Evolutionary conservation across 2,797 vertebrate genomes (phyloP), one percentile per base, ranked within the genome.

Genomic region (Sebastes cheni): DNA sequence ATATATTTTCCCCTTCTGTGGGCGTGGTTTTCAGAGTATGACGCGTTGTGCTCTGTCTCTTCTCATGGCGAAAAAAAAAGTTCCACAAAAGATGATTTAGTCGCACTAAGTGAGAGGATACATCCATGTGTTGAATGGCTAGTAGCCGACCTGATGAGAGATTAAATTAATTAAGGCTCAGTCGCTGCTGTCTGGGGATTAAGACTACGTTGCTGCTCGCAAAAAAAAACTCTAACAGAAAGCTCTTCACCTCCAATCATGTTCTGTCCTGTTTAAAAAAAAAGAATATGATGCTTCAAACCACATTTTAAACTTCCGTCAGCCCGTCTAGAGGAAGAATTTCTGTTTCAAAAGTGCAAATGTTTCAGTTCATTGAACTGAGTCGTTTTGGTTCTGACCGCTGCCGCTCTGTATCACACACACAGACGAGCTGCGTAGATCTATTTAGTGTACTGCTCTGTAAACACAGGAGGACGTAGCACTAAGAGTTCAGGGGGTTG

Each of bases 91-190:
- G 61, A 65, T 7, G 13, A 77, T 59, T 52, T 3, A 67, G 65
- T 50, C 11, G 10, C 68, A 64, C 39, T 23, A 13, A 29, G 30
- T 46, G 59, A 73, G 50, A 54, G 70, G 62, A 62, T 22, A 72
- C 75, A 79, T 2, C 39, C 22, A 8, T 6, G 64, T 75, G 12
- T 7, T 67, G 25, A 55, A 16, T 60, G 80, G 82, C 78, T 73
- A 4, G 10, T 2, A 34, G 72, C 54, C 58, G 3, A 73, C 68
- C 79, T 82, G 88, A 68, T 34, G 67, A 12, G 20, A 68, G 76
- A 74, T 62, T 70, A 36, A 75, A 81, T 58, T 59, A 55, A 72
- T 83, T 86, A 90, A 88, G 87, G 88, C 85, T 88, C 77, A 30
- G 65, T 71, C 73, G 10, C 66, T n/a, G 67, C 61, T 66, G 34